Evolutionary conservation across 1,140 invertebrate species (phyloP).

Genomic region (Chrysoperla carnea): DNA sequence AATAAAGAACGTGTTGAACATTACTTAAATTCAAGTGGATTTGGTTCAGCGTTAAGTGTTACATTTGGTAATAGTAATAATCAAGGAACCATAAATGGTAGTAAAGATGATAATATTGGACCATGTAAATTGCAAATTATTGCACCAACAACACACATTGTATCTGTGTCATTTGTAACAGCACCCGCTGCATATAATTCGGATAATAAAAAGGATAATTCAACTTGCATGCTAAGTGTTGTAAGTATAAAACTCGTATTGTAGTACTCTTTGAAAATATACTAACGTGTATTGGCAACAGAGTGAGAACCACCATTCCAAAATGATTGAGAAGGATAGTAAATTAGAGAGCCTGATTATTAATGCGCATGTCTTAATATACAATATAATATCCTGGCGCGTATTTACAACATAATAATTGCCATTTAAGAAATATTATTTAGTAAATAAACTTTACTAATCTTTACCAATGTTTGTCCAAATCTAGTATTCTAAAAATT

Average conservation of each 20-base stretch:
- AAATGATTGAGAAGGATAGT: neutral
- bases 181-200: neutral
- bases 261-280: neutral
- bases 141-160: conserved; percentile 10
- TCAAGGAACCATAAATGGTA: no score
- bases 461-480: no score
- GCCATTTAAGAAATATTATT: neutral
- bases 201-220: conserved; percentile 4
- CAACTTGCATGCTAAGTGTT: conserved; percentile 10
- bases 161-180: conserved; percentile 12
- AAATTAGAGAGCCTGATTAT: neutral
- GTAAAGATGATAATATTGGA: no score
- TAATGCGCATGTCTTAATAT: no score
- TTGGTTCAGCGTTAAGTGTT: no score
- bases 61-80: no score
- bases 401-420: neutral
- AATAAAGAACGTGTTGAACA: no score
- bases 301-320: neutral
- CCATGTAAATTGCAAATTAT: conserved; percentile 9
- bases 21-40: no score
- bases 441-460: neutral
- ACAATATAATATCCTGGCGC: no score
- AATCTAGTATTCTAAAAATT: neutral
- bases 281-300: neutral
- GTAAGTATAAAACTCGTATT: conserved; percentile 8